A percentile compares a stretch with the other conserved stretches of the same genome.
Conservation (phyloP, 2,113 vertebrate species). For the Phalacrocorax brasilianus region DNA sequence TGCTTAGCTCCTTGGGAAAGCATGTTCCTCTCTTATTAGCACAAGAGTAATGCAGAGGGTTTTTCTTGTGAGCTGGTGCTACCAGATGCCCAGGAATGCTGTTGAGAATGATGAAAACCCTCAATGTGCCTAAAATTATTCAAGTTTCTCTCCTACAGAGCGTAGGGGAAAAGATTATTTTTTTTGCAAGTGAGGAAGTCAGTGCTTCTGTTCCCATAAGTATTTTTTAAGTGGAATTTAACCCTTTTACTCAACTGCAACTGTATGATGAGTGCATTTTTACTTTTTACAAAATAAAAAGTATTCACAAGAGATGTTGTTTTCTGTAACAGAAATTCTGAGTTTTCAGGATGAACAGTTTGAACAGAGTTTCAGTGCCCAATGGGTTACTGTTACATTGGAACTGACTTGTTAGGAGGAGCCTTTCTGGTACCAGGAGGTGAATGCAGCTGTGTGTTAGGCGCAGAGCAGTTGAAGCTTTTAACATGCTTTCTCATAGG, state of each 20-base stretch:
- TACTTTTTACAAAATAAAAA: not conserved
- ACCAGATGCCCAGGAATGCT: not conserved
- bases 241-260: not conserved
- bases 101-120: not conserved
- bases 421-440: not conserved
- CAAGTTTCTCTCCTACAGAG: not conserved
- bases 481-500: not conserved
- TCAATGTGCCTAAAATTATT: slow-evolving; percentile 1
- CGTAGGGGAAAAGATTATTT: not conserved
- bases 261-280: not conserved
- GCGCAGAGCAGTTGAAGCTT: not conserved
- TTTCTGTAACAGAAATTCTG: not conserved
- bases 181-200: not conserved
- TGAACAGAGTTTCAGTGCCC: not conserved
- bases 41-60: not conserved
- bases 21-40: not conserved
- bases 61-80: not conserved
- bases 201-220: not conserved
- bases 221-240: slow-evolving; percentile 2
- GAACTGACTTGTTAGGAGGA: not conserved
- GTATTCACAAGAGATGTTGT: not conserved
- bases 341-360: not conserved
- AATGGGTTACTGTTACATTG: not conserved
- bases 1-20: not conserved
- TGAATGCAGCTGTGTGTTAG: not conserved